Conservation (phyloP, 1,140 invertebrate species). For the Cydia splendana region DNA sequence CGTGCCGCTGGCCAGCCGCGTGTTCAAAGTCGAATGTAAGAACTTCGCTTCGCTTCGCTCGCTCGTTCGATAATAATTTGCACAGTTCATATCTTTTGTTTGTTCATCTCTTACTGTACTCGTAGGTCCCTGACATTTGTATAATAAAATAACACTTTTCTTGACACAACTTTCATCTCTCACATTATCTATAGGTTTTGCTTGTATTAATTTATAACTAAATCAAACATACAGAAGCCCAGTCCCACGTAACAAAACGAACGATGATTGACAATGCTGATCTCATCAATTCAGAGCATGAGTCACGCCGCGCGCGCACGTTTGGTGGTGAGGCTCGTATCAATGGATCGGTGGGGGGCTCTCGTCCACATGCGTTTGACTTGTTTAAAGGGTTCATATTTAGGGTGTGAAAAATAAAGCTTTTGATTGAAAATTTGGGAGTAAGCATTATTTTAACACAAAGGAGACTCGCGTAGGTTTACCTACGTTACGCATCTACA, state of each 20-base stretch:
- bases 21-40: no score
- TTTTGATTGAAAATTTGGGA: not conserved
- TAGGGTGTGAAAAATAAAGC: slow-evolving; percentile 19
- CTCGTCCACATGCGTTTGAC: not conserved
- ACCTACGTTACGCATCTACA: not conserved
- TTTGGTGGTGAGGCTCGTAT: not conserved
- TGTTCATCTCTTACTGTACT: no score
- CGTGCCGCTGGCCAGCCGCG: no score
- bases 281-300: slow-evolving; percentile 19
- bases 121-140: no score
- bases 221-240: slow-evolving; percentile 1
- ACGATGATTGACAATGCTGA: slow-evolving; percentile 31
- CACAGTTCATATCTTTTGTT: no score
- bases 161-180: not conserved
- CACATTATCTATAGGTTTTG: not conserved
- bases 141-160: not conserved
- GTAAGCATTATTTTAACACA: not conserved
- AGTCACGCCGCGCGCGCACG: slow-evolving; percentile 8
- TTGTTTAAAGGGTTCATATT: not conserved
- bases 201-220: slow-evolving; percentile 6
- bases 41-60: no score
- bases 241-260: slow-evolving; percentile 21
- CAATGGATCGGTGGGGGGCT: slow-evolving; percentile 3
- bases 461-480: not conserved
- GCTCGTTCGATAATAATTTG: no score